Evolutionary conservation across 92 coral and sea anemone species (phyloP), one percentile per base, ranked within the genome.

Genomic region (Diadumene lineata): DNA sequence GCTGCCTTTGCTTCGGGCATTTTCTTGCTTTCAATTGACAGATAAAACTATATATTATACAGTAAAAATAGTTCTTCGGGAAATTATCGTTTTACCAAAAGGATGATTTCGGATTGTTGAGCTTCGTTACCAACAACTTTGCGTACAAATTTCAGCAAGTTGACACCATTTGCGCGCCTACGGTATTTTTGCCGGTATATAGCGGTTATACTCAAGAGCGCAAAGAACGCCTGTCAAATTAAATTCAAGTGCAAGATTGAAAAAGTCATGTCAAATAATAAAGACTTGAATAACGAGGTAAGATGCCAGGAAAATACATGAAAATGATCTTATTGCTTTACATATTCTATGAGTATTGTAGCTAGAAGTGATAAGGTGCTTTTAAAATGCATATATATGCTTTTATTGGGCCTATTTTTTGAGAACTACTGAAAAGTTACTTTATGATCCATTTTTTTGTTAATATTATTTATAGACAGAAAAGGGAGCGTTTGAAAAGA

Each of bases 1-100:
- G 83, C 80, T 53, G 89, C 63, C 56, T 74, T 70, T n/a, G 80
- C 77, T 79, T 90, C 98, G 64, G 97, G 98, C 98, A 93, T 93
- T 46, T 74, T 89, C 72, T 33, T 81, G 51, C 34, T 25, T n/a
- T 44, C 38, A 73, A 61, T 30, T 28, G 22, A 60, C 11, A 38
- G 68, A 43, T 32, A 29, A 3, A 28, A 10, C 26, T 53, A 10
- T 50, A 21, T 21, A 21, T 0, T 34, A 2, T 72, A n/a, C 21
- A 19, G 34, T 72, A 69, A 31, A 1, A 10, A 26, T 2, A 60
- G 21, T 25, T 24, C 21, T 48, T 72, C 0, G 22, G n/a, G 1
- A 22, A 56, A 30, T 33, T 24, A n/a, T 16, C 26, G 9, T 57
- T 60, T 24, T 38, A 0, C n/a, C 34, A 27, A 1, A 7, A 58